A percentile compares a stretch with the other conserved stretches of the same genome.
Evolutionary conservation across 2,113 vertebrate species (phyloP).

Genomic region (Tetraodon nigroviridis): DNA sequence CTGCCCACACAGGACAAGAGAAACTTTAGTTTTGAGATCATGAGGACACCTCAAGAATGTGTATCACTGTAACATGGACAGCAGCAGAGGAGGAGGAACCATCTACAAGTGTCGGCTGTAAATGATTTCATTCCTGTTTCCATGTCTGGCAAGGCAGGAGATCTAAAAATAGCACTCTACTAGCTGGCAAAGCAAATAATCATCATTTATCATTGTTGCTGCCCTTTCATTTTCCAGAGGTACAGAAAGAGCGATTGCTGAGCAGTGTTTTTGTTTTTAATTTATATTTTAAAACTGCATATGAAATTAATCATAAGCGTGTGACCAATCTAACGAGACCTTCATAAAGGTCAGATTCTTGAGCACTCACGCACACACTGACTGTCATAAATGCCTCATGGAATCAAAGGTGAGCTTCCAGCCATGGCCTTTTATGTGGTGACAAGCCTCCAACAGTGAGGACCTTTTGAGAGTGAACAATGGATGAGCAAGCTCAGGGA

Average conservation of each 20-base stretch:
- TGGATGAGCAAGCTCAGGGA: slow-evolving; percentile 12
- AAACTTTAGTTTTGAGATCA: slow-evolving; percentile 5
- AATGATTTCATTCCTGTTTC: slow-evolving; percentile 48
- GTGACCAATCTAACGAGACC: slow-evolving; percentile 45
- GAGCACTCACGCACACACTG: slow-evolving; percentile 31
- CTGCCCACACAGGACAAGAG: slow-evolving; percentile 26
- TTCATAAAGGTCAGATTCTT: slow-evolving; percentile 59
- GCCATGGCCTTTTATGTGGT: slow-evolving; percentile 30
- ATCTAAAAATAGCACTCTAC: slow-evolving; percentile 57
- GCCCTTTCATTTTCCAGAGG: slow-evolving; percentile 38
- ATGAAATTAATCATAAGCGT: slow-evolving; percentile 48
- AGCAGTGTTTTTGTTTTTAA: slow-evolving; percentile 34
- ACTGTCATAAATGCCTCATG: slow-evolving; percentile 33
- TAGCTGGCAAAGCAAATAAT: slow-evolving; percentile 50
- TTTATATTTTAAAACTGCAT: not conserved
- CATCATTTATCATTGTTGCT: slow-evolving; percentile 49
- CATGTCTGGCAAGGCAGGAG: slow-evolving; percentile 51
- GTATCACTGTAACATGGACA: slow-evolving; percentile 15
- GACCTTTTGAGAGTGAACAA: slow-evolving; percentile 22
- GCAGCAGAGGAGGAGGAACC: slow-evolving; percentile 25
- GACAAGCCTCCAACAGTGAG: slow-evolving; percentile 20
- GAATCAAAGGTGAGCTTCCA: slow-evolving; percentile 28
- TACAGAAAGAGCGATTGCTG: slow-evolving; percentile 20
- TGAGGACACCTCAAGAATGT: slow-evolving; percentile 8
- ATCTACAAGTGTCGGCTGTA: slow-evolving; percentile 34